These are phyloP conservation scores for Blennius ocellaris DNA, from an alignment of 2,113 vertebrate species.

Conservation along the genomic window DNA sequence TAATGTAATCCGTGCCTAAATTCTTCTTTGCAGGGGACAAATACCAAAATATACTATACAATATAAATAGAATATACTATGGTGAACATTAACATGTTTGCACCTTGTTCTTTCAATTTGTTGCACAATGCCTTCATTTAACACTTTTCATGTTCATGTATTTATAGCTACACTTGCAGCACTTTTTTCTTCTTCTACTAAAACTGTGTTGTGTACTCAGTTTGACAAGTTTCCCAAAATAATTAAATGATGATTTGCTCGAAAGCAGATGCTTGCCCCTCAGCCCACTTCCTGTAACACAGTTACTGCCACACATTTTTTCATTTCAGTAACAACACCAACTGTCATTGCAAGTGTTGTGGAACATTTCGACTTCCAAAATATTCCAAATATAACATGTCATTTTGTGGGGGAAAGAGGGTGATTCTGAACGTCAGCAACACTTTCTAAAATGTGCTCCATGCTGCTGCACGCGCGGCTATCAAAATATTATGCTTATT, in stretches of 20 bases:
- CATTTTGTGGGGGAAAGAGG: slow-evolving; percentile 1
- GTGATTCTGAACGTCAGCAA: slow-evolving; percentile 25
- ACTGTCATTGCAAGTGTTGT: slow-evolving; percentile 39
- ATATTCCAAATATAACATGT: slow-evolving; percentile 38
- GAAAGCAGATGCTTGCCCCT: no score
- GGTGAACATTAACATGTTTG: no score
- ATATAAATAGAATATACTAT: no score
- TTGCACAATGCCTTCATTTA: no score
- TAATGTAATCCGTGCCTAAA: no score
- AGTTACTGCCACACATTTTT: background rate
- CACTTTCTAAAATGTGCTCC: slow-evolving; percentile 30
- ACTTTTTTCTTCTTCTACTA: no score
- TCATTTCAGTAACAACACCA: slow-evolving; percentile 35
- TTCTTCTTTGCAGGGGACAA: no score
- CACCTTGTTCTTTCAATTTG: no score
- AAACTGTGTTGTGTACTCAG: background rate
- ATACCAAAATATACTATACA: no score
- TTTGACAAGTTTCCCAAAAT: background rate
- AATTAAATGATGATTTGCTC: background rate
- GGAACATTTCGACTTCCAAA: slow-evolving; percentile 19
- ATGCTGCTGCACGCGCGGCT: background rate
- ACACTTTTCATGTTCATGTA: no score
- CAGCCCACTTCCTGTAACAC: background rate
- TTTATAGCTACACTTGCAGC: no score
- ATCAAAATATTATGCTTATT: slow-evolving; percentile 28